Evolutionary conservation across 2,888 invertebrate genomes (phyloP).

Genomic region (Drosophila algonquin): DNA sequence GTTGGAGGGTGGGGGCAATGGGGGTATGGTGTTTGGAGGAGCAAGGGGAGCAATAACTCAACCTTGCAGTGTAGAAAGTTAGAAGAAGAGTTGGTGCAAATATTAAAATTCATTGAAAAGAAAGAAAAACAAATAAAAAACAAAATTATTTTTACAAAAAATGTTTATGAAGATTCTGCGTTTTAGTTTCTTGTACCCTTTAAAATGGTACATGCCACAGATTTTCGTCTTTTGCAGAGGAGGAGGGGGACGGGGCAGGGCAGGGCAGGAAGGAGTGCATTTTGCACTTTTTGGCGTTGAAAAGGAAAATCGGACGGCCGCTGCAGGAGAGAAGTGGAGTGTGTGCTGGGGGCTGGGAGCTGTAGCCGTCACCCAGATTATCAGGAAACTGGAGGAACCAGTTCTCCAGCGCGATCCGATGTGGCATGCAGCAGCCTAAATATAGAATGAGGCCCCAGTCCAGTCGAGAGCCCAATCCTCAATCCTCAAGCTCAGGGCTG

Average conservation of each 20-base stretch:
- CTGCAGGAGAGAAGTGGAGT: slow-evolving; percentile 26
- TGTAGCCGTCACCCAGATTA: slow-evolving; percentile 83
- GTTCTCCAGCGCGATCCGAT: slow-evolving; percentile 64
- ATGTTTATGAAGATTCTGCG: too few species aligned
- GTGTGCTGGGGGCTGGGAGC: slow-evolving; percentile 20
- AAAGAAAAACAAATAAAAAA: too few species aligned
- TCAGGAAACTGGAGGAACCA: slow-evolving; percentile 83
- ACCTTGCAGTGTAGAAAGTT: too few species aligned
- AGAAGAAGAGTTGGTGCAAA: too few species aligned
- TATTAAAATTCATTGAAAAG: too few species aligned
- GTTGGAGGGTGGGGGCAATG: not conserved
- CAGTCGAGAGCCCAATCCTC: slow-evolving; percentile 37
- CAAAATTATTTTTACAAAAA: too few species aligned
- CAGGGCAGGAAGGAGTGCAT: slow-evolving; percentile 14
- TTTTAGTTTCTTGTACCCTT: too few species aligned
- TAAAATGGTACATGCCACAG: too few species aligned
- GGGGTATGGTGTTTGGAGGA: too few species aligned
- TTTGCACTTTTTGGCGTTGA: slow-evolving; percentile 60
- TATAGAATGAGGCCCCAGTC: slow-evolving; percentile 67
- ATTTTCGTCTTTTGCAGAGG: slow-evolving; percentile 17
- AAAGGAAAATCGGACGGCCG: slow-evolving; percentile 69
- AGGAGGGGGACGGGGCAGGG: not conserved
- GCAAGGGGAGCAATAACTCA: too few species aligned
- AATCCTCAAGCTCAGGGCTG: slow-evolving; percentile 23
- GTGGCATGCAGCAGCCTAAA: slow-evolving; percentile 81